Base-by-base conservation (phyloP, 2,113 vertebrate species). In the Seriola rivoliana region DNA sequence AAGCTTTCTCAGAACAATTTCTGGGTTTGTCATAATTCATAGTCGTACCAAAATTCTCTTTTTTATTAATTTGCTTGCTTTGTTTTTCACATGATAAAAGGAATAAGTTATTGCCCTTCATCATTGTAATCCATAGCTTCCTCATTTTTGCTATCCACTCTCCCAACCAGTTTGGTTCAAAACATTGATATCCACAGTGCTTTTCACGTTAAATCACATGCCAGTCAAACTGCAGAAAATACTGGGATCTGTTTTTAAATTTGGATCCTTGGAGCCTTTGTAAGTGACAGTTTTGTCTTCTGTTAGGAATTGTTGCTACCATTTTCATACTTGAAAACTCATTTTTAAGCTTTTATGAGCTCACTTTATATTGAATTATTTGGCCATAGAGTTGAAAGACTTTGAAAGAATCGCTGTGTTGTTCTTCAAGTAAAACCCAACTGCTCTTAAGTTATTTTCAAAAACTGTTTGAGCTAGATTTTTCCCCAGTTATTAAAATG, bases 131-230 rank as follows among this genome's bases (percentile, higher is more conserved):
- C 21, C n/a, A 7, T 17, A 60, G 3, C 10, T 60, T 60, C 6
- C 9, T 64, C 0, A 21, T 44, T 34, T 68, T 55, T 40, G 4
- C 11, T 29, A 3, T 12, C 8, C 58, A 62, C 32, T 23, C 50
- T 58, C 2, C 21, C 5, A 4, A 3, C 48, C n/a, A 32, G 57
- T 32, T 42, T 54, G 12, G 8, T 63, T 42, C 36, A 23, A 23
- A 23, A 23, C 23, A 23, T 23, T 23, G 23, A 23, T 23, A 36
- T 67, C 4, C 50, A 1, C 34, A 34, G 54, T 16, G 1, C 36
- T 69, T 52, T 74, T 52, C 23, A 64, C 6, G 42, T 50, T 25
- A 64, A 70, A 75, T 10, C 14, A 19, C 60, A 67, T 8, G 42
- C 8, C 57, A 74, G 10, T 63, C 32, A 40, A 78, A 4, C 29